Percentiles rank a stretch among this genome's conserved stretches.
These are phyloP conservation scores for Anoura caudifer DNA, from an alignment of 2,113 vertebrate species.

Conservation along the genomic window DNA sequence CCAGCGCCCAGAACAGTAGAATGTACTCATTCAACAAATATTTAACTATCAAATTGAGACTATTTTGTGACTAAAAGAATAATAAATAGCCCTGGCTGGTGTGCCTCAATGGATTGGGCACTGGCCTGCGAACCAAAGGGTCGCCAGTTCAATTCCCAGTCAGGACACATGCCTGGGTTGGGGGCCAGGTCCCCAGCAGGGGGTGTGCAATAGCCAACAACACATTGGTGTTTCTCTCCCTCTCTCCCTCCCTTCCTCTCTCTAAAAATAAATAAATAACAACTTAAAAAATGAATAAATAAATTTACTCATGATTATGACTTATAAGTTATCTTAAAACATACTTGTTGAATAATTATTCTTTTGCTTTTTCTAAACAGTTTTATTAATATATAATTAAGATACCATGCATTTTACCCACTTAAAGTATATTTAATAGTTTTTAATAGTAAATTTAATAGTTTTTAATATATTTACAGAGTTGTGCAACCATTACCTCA, in stretches of 20 bases:
- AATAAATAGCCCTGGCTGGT: background rate
- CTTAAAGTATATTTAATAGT: background rate
- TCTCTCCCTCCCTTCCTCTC: too few species aligned
- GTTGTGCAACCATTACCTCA: background rate
- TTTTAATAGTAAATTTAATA: background rate
- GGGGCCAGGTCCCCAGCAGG: too few species aligned
- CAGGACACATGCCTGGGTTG: too few species aligned
- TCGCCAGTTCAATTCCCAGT: too few species aligned
- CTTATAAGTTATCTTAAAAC: background rate
- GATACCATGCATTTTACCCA: background rate
- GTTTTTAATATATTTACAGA: background rate
- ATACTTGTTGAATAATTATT: background rate
- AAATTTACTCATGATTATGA: background rate
- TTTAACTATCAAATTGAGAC: background rate
- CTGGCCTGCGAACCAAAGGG: too few species aligned
- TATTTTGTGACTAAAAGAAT: background rate
- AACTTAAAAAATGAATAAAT: background rate
- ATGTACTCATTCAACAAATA: background rate
- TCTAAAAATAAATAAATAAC: too few species aligned
- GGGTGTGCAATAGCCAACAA: too few species aligned
- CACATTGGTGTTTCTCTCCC: too few species aligned
- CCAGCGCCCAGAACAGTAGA: background rate
- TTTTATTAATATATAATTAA: background rate
- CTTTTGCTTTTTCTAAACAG: background rate
- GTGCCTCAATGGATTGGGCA: too few species aligned